These are phyloP conservation scores for Sphaeridia pumilis DNA, from an alignment of 2,888 invertebrate species.

Conservation along the genomic window DNA sequence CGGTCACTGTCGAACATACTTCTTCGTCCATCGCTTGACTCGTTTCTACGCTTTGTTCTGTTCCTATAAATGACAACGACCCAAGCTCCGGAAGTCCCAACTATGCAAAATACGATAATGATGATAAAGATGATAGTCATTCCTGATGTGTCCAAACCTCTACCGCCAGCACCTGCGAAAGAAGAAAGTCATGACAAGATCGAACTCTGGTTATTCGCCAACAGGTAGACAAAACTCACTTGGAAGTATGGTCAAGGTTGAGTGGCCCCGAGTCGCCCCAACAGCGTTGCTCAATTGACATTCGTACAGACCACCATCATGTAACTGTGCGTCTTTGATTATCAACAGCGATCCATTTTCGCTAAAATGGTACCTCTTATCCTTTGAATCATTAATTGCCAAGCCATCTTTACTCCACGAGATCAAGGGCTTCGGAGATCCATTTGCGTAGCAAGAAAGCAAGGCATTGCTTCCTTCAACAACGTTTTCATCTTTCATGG, in stretches of 20 bases:
- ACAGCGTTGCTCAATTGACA: conserved; percentile 80
- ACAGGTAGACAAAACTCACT: no score
- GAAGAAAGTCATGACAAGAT: no score
- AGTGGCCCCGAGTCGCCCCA: conserved; percentile 61
- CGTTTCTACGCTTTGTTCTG: conserved; percentile 49
- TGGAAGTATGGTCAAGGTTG: conserved; percentile 59
- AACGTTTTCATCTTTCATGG: conserved; percentile 67
- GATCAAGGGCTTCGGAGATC: conserved; percentile 67
- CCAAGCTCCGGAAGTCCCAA: conserved; percentile 83
- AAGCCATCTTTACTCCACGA: conserved; percentile 77
- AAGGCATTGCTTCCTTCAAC: conserved; percentile 72
- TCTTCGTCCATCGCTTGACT: conserved; percentile 2
- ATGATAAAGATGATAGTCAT: conserved; percentile 79
- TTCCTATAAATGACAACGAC: conserved; percentile 80
- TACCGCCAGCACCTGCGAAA: conserved; percentile 45
- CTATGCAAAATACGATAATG: conserved; percentile 78
- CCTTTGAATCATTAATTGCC: conserved; percentile 52
- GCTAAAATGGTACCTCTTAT: conserved; percentile 64
- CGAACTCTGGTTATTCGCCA: no score
- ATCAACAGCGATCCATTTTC: conserved; percentile 76
- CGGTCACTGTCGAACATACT: conserved; percentile 6
- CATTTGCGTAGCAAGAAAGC: conserved; percentile 73
- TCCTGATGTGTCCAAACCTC: conserved; percentile 52
- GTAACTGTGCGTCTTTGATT: conserved; percentile 63
- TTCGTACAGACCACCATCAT: conserved; percentile 75